Base-by-base conservation (phyloP, 2,888 invertebrate genomes). In the Nymphalis urticae region DNA sequence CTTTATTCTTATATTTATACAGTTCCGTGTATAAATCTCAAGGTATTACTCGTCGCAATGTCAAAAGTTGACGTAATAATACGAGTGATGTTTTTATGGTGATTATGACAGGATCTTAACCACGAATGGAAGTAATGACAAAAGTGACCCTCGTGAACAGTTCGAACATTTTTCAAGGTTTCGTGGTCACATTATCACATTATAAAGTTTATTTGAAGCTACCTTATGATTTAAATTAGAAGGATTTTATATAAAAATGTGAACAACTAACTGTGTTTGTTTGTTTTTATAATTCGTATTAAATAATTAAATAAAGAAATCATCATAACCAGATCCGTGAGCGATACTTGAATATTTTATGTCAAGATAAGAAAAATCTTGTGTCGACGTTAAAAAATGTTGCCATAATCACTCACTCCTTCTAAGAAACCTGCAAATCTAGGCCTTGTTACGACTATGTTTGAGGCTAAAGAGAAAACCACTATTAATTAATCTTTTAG, bases 31-130 rank as follows among this genome's bases (percentile, higher is more conserved):
- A 62, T 27, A 62, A 61, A 48, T 48, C 64, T 67, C 72, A 68
- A 71, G 68, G 74, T 68, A 68, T 27, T 32, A 32, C 67, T 32
- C 58, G 59, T 48, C 47, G 59, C 69, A 70, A 75, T 72, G 72
- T 70, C 68, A 72, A 48, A 65, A 70, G 67, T 71, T 73, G 72
- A 71, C 69, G 71, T 70, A 66, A 72, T 64, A 63, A 62, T 69
- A 67, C 21, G 50, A 60, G 63, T 66, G 50, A 60, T 69, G 62
- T 62, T 67, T 67, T 61, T 66, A 61, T 47, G 19, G 32, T 61
- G 42, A 32, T 42, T 58, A 58, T 42, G 58, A 42, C 36, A 58
- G 42, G 36, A 58, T 58, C 42, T 42, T 42, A 56, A 36, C 4
- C 36, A 42, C 13, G 10, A 71, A 68, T 70, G 67, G 71, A 50